phyloP scores from a whole-genome alignment of 2,888 invertebrate species.

The Phragmatobia fuliginosa region DNA sequence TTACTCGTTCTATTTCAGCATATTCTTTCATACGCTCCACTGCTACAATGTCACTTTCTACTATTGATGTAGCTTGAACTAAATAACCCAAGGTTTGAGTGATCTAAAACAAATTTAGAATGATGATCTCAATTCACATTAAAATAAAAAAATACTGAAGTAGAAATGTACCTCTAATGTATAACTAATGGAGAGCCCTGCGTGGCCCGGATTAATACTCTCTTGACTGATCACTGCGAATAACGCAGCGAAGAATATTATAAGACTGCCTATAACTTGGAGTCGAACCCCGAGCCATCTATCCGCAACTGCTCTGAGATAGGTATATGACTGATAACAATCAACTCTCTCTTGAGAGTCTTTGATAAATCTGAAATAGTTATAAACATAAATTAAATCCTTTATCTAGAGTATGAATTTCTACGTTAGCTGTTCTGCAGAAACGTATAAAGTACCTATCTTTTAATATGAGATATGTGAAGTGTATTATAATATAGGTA shows the following conservation, averaged over 20 bases:
- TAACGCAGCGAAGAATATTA: constrained; percentile 97
- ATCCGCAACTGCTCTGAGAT: constrained; percentile 96
- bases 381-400: neutral
- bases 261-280: constrained; percentile 98
- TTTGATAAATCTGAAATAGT: constrained; percentile 89
- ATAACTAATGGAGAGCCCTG: constrained; percentile 96
- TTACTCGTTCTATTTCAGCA: constrained; percentile 91
- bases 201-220: constrained; percentile 90
- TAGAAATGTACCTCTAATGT: constrained; percentile 89
- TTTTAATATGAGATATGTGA: too few relatives aligned
- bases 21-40: constrained; percentile 99
- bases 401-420: neutral
- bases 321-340: constrained; percentile 96
- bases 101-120: constrained; percentile 84
- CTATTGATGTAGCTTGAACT: constrained; percentile 97
- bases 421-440: neutral
- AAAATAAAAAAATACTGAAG: neutral
- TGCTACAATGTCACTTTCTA: constrained; percentile 98
- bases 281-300: constrained; percentile 98
- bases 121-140: neutral
- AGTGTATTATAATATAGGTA: too few relatives aligned
- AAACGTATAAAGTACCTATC: too few relatives aligned
- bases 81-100: constrained; percentile 98
- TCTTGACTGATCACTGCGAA: constrained; percentile 95
- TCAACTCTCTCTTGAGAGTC: constrained; percentile 97